These are phyloP conservation scores for Scleropages formosus DNA, from an alignment of 2,797 vertebrate species.

Conservation along the genomic window DNA sequence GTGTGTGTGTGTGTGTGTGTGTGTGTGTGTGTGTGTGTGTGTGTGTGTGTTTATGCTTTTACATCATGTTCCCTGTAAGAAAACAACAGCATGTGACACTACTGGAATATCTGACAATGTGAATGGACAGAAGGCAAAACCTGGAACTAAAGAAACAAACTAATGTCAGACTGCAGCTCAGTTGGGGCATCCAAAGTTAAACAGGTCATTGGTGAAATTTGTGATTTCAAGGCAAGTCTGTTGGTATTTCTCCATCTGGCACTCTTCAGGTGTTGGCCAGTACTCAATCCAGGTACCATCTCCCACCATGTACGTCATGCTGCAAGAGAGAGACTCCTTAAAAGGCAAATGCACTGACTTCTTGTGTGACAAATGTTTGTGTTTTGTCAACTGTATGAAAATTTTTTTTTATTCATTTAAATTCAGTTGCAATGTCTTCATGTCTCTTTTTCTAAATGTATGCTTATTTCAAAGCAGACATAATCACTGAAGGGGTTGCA, in stretches of 20 bases:
- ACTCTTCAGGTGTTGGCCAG: constrained; percentile 43
- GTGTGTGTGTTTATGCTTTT: too few relatives aligned
- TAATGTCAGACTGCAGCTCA: constrained; percentile 3
- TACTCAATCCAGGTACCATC: constrained; percentile 49
- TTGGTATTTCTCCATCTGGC: constrained; percentile 3
- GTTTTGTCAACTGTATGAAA: too few relatives aligned
- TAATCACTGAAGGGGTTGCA: too few relatives aligned
- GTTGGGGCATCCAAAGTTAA: constrained; percentile 14
- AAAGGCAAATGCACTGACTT: neutral
- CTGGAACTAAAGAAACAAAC: neutral
- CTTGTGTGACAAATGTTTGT: neutral
- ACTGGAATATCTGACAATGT: too few relatives aligned
- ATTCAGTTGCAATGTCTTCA: too few relatives aligned
- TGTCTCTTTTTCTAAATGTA: too few relatives aligned
- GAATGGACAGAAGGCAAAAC: neutral
- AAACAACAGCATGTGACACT: too few relatives aligned
- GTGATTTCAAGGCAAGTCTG: constrained; percentile 10
- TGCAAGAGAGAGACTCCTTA: constrained; percentile 18
- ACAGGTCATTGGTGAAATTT: neutral
- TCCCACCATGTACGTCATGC: constrained; percentile 42
- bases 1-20: too few relatives aligned
- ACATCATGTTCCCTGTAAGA: too few relatives aligned
- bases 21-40: too few relatives aligned
- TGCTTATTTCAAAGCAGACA: too few relatives aligned
- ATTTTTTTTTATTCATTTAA: too few relatives aligned